These are phyloP conservation scores for Cephalopachus bancanus DNA, from an alignment of 2,797 vertebrate genomes.

Conservation along the genomic window DNA sequence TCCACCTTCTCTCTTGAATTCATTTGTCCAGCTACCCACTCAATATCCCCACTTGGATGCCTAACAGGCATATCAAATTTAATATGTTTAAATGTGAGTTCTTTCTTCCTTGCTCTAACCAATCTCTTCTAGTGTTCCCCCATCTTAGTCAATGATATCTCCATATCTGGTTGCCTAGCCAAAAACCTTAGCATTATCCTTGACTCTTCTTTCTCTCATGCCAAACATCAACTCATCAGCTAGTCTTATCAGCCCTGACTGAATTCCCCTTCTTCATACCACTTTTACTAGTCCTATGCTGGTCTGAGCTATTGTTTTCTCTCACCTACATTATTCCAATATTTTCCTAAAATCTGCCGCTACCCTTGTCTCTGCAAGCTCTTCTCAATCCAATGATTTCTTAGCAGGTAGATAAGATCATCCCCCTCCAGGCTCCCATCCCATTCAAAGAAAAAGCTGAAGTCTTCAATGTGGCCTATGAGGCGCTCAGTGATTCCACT, in stretches of 20 bases:
- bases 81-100: background rate
- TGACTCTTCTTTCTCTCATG: no score
- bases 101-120: background rate
- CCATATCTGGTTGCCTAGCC: background rate
- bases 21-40: conserved; percentile 8
- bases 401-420: background rate
- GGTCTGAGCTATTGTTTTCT: background rate
- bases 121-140: background rate
- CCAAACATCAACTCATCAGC: background rate
- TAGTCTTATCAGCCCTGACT: background rate
- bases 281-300: background rate
- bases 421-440: background rate
- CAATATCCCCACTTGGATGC: background rate
- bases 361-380: background rate
- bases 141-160: background rate
- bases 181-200: background rate
- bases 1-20: background rate
- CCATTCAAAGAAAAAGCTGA: background rate
- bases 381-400: background rate
- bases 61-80: no score
- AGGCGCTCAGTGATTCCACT: background rate
- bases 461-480: background rate
- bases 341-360: background rate
- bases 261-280: background rate
- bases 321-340: background rate